Base-by-base conservation (phyloP, 53 echinoderm and acorn worm species). In the Temnopleurus reevesii region DNA sequence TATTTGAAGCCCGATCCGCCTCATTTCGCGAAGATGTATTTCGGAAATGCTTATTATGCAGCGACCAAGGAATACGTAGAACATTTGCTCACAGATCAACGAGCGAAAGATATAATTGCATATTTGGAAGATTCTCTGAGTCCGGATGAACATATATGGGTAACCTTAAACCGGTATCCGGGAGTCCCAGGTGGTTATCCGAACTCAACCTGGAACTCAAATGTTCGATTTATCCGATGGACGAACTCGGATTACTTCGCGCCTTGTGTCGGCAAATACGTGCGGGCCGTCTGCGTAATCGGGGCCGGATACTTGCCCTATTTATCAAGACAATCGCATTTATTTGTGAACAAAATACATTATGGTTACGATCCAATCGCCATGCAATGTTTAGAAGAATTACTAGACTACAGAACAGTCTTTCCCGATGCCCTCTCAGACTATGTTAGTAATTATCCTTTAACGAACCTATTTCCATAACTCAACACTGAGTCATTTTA, bases 331-430 rank as follows among this genome's bases (percentile, higher is more conserved):
- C 89, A 65, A 65, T 91, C 93, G 12, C 66, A 90, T 23, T 45
- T 93, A 15, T 95, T 95, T 76, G 95, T 85, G 4, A 95, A 95
- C 55, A 95, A 95, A 77, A 60, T 95, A 53, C 51, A 93, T 59
- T 91, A 92, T 26, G 76, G 71, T 46, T 90, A 89, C 53, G 95
- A 95, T 84, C 92, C 95, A 5, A 77, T 95, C 26, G 71, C 93
- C 18, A 34, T 93, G 5, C 99, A 99, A 87, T 99, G 99, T 81
- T 53, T 99, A 5, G 99, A 99, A 63, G 96, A 99, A 55, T 53
- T 89, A 57, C 88, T 98, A 9, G 86, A 91, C 45, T 91, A 93
- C 84, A 93, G 97, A 28, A 89, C 92, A 51, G 84, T 63, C 18
- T 81, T 94, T 81, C 95, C 94, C 21, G 60, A 79, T n/a, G 61